These are phyloP conservation scores for Rhinella marina DNA, from an alignment of 2,797 vertebrate species.

Conservation along the genomic window DNA sequence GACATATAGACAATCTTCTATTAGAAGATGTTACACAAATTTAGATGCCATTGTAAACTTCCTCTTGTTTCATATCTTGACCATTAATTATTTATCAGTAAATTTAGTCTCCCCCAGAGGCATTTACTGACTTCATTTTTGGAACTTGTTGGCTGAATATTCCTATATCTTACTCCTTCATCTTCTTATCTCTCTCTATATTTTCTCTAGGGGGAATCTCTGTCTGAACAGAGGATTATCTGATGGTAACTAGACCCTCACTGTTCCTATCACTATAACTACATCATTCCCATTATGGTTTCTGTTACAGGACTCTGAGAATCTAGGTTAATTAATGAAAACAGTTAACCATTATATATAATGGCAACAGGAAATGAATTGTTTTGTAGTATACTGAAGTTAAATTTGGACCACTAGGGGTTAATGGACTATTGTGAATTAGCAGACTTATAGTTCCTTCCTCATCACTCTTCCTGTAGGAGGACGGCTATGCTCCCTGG, in stretches of 20 bases:
- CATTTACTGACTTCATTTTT: slow-evolving; percentile 12
- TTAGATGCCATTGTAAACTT: neutral
- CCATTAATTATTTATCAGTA: slow-evolving; percentile 17
- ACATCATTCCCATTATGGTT: slow-evolving; percentile 20
- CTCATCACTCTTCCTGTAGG: slow-evolving; percentile 83
- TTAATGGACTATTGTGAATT: slow-evolving; percentile 58
- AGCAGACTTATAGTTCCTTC: slow-evolving; percentile 57
- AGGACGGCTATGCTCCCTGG: slow-evolving; percentile 77
- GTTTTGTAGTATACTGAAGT: neutral
- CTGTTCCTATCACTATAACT: slow-evolving; percentile 33
- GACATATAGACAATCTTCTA: neutral
- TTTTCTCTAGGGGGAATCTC: slow-evolving; percentile 34
- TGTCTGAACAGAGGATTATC: slow-evolving; percentile 34
- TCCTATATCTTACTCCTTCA: slow-evolving; percentile 23
- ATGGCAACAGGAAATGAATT: neutral
- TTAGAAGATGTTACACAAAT: neutral
- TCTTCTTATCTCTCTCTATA: slow-evolving; percentile 33
- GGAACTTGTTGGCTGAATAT: neutral
- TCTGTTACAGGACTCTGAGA: slow-evolving; percentile 34
- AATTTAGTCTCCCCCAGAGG: slow-evolving; percentile 23
- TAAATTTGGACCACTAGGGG: neutral
- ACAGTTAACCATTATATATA: slow-evolving; percentile 20
- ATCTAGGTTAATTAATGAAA: slow-evolving; percentile 6
- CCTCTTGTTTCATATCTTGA: neutral
- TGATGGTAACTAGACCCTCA: slow-evolving; percentile 50